A percentile compares a stretch with the other conserved stretches of the same genome.
These are phyloP conservation scores for Diplazon laetatorius DNA, from an alignment of 2,888 invertebrate species.

Conservation along the genomic window DNA sequence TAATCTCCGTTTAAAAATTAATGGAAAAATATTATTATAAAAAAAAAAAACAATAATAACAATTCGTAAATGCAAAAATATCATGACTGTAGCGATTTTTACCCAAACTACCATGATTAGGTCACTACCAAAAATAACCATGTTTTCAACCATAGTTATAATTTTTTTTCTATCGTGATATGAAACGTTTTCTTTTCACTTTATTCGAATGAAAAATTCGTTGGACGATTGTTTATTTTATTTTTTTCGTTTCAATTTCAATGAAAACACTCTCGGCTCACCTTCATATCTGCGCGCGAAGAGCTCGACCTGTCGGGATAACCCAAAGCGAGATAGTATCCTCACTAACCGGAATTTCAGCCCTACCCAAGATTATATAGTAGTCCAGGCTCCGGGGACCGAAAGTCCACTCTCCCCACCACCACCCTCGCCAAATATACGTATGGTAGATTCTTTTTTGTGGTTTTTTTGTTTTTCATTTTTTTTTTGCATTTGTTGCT, in stretches of 20 bases:
- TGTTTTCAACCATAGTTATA: too few relatives aligned
- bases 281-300: slow-evolving; percentile 57
- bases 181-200: too few relatives aligned
- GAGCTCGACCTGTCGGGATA: slow-evolving; percentile 5
- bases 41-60: not conserved
- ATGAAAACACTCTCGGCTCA: slow-evolving; percentile 15
- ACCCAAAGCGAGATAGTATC: slow-evolving; percentile 61
- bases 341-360: slow-evolving; percentile 74
- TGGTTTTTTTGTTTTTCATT: slow-evolving; percentile 62
- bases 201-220: not conserved
- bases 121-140: too few relatives aligned
- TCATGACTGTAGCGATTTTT: too few relatives aligned
- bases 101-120: too few relatives aligned
- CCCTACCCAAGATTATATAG: slow-evolving; percentile 74
- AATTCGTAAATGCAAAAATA: too few relatives aligned
- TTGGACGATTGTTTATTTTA: too few relatives aligned
- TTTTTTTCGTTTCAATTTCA: not conserved
- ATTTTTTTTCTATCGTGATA: too few relatives aligned
- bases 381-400: slow-evolving; percentile 69
- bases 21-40: not conserved
- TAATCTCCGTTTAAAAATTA: too few relatives aligned
- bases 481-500: slow-evolving; percentile 61
- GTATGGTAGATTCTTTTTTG: slow-evolving; percentile 55
- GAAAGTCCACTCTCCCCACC: slow-evolving; percentile 51
- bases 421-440: slow-evolving; percentile 66